These are phyloP conservation scores for Furcifer pardalis DNA, from an alignment of 2,797 vertebrate genomes.

Conservation along the genomic window DNA sequence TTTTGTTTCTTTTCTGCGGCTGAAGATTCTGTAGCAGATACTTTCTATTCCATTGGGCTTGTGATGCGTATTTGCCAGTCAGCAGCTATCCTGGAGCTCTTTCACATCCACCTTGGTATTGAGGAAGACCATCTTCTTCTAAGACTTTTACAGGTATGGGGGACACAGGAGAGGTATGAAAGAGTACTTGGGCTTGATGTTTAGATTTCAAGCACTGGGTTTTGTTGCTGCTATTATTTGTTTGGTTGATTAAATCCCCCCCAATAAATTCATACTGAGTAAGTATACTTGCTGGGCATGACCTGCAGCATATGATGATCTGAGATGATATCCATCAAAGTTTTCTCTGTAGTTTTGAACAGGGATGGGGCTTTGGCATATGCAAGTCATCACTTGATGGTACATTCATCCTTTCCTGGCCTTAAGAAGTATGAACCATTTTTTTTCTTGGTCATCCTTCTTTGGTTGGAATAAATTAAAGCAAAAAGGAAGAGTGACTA, in stretches of 20 bases:
- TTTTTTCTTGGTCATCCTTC: not conserved
- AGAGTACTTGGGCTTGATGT: not conserved
- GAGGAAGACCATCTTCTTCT: slow-evolving; percentile 84
- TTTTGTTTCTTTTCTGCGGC: slow-evolving; percentile 16
- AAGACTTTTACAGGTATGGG: slow-evolving; percentile 85
- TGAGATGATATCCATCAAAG: not conserved
- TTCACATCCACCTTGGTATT: slow-evolving; percentile 86
- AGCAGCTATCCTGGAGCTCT: slow-evolving; percentile 86
- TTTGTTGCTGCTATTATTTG: not conserved
- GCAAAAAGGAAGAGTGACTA: not conserved
- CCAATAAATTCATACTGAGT: not conserved
- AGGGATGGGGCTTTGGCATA: not conserved
- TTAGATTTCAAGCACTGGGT: not conserved
- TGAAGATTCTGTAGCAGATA: slow-evolving; percentile 89
- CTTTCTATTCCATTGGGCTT: slow-evolving; percentile 90
- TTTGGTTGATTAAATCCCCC: not conserved
- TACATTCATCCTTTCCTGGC: not conserved
- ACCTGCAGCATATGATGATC: not conserved
- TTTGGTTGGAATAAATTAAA: not conserved
- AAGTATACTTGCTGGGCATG: not conserved
- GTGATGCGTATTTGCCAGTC: slow-evolving; percentile 91
- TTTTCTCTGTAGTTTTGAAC: not conserved
- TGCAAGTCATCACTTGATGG: not conserved
- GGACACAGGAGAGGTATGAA: not conserved
- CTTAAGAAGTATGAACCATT: not conserved